phyloP scores from a whole-genome alignment of 2,888 invertebrate genomes.

The Acheta domesticus region DNA sequence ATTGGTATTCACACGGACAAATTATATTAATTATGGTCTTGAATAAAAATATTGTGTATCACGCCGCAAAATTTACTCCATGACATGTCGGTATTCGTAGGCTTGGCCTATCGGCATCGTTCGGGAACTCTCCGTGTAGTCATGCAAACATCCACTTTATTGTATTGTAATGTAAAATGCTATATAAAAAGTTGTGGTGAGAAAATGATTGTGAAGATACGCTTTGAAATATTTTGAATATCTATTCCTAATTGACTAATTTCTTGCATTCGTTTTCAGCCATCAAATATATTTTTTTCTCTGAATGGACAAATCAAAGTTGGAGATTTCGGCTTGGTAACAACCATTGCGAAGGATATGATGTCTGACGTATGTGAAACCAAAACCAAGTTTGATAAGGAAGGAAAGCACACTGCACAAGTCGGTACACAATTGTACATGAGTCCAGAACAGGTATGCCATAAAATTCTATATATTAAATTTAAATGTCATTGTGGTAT shows the following conservation, averaged over 20 bases:
- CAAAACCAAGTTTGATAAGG: conserved; percentile 43
- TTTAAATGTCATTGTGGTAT: not conserved
- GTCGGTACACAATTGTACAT: conserved; percentile 93
- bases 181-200: no score
- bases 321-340: conserved; percentile 97
- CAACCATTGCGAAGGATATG: conserved; percentile 61
- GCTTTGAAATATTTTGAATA: no score
- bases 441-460: conserved; percentile 86
- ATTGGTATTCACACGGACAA: no score
- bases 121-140: no score
- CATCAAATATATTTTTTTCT: conserved; percentile 91
- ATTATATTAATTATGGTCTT: no score
- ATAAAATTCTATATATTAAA: not conserved
- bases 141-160: no score
- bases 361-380: conserved; percentile 31
- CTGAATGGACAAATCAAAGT: conserved; percentile 88
- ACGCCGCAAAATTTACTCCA: not conserved
- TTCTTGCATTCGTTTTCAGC: conserved; percentile 51
- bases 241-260: not conserved
- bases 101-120: no score
- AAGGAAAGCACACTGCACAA: conserved; percentile 54
- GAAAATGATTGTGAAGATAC: no score
- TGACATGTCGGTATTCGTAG: no score
- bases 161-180: no score
- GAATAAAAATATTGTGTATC: no score